A percentile compares a stretch with the other conserved stretches of the same genome.
Evolutionary conservation across 37 sponge, comb jelly and placozoan genomes (phyloP).

Genomic region (Haliclona indistincta): DNA sequence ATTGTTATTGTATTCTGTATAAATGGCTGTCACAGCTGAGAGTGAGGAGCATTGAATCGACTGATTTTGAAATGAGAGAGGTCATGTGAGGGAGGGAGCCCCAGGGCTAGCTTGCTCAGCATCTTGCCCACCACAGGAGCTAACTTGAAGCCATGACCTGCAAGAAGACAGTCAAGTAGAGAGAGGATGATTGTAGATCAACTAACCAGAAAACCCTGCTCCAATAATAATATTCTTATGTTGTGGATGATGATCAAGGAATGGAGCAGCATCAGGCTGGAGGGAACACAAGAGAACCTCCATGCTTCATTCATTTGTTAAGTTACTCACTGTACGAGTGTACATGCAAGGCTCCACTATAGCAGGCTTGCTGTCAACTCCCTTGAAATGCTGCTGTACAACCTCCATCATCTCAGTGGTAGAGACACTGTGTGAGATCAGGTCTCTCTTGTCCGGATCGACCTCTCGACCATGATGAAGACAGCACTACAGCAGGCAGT

Average conservation of each 20-base stretch:
- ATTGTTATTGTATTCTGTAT: no score
- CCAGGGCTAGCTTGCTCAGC: slow-evolving; percentile 61
- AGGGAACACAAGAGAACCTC: no score
- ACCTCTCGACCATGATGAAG: background rate
- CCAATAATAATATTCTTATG: slow-evolving; percentile 63
- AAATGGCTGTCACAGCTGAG: no score
- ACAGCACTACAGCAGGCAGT: no score
- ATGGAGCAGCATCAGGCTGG: slow-evolving; percentile 54
- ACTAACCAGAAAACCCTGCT: slow-evolving; percentile 83
- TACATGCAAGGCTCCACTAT: slow-evolving; percentile 47
- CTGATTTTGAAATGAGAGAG: slow-evolving; percentile 56
- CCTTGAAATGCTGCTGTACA: slow-evolving; percentile 11
- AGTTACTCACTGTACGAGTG: slow-evolving; percentile 23
- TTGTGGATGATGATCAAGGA: slow-evolving; percentile 71
- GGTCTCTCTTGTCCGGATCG: background rate
- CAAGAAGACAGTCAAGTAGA: slow-evolving; percentile 2
- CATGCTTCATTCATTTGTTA: no score
- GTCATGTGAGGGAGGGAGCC: slow-evolving; percentile 46
- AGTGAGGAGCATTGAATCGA: no score
- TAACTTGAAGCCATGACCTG: slow-evolving; percentile 87
- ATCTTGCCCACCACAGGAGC: slow-evolving; percentile 79
- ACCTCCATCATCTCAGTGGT: slow-evolving; percentile 6
- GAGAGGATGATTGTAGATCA: no score
- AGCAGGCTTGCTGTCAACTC: slow-evolving; percentile 22
- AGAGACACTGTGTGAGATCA: no score